These are phyloP conservation scores for Carassius gibelio DNA, from an alignment of 2,113 vertebrate genomes.

Conservation along the genomic window DNA sequence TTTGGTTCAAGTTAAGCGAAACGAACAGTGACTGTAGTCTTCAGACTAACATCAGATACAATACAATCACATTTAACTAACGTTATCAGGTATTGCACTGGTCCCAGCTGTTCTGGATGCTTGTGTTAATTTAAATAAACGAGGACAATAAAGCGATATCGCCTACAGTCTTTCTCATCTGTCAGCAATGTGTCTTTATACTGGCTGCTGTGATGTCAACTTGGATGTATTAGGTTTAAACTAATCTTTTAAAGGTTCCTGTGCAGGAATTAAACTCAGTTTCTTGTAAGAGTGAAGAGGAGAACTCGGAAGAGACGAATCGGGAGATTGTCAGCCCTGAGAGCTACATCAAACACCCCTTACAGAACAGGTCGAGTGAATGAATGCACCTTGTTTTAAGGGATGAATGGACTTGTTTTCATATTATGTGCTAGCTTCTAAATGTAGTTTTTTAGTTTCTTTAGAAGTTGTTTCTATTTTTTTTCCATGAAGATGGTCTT, in stretches of 20 bases:
- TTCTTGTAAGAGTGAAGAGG: conserved; percentile 84
- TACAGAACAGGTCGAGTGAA: conserved; percentile 88
- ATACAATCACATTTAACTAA: neutral
- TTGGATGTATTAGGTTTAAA: neutral
- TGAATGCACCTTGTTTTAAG: neutral
- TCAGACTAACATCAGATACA: neutral
- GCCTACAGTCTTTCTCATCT: neutral
- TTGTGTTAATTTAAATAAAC: neutral
- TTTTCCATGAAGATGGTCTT: conserved; percentile 86
- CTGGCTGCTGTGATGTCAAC: neutral
- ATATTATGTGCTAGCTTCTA: neutral
- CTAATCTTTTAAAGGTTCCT: neutral
- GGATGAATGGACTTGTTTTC: neutral
- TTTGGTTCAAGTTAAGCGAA: neutral
- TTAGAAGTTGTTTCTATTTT: conserved; percentile 27
- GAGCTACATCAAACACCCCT: conserved; percentile 95
- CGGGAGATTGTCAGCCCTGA: conserved; percentile 92
- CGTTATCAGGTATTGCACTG: neutral
- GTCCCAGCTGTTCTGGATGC: neutral
- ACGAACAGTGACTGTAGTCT: neutral
- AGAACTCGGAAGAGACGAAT: conserved; percentile 82
- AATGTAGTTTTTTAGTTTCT: neutral
- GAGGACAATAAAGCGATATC: neutral
- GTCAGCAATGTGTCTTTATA: neutral
- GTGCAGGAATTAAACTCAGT: conserved; percentile 85